Conservation (phyloP, 2,888 invertebrate genomes). For the Melinopterus prodromus region DNA sequence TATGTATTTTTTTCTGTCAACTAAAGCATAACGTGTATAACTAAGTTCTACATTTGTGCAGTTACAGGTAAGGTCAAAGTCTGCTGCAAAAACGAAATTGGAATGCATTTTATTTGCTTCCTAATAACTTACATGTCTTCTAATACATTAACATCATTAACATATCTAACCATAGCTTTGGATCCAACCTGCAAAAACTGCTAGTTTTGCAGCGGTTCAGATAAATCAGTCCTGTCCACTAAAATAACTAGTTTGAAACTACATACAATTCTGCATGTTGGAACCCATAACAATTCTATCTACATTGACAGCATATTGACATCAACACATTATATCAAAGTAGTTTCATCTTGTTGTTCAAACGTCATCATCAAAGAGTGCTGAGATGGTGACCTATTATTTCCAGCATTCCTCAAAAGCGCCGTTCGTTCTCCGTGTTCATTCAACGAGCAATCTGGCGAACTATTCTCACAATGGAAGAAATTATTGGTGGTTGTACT, state of each 20-base stretch:
- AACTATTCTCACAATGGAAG: constrained; percentile 64
- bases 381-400: constrained; percentile 72
- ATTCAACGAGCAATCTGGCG: constrained; percentile 70
- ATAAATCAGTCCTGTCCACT: no score
- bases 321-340: constrained; percentile 70
- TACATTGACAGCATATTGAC: background rate
- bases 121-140: background rate
- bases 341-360: constrained; percentile 86
- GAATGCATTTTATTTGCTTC: background rate
- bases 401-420: constrained; percentile 68
- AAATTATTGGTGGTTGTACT: constrained; percentile 63
- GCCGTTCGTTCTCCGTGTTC: constrained; percentile 74
- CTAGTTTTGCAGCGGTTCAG: no score
- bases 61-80: no score
- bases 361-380: constrained; percentile 79
- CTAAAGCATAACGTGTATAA: no score
- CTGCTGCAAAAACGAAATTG: no score
- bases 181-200: no score
- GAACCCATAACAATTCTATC: background rate
- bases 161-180: no score
- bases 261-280: no score
- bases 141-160: background rate
- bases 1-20: no score
- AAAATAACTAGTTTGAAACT: no score
- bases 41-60: no score